A percentile compares a stretch with the other conserved stretches of the same genome.
Evolutionary conservation across 2,888 invertebrate species (phyloP).

Genomic region (Incurvaria masculella): DNA sequence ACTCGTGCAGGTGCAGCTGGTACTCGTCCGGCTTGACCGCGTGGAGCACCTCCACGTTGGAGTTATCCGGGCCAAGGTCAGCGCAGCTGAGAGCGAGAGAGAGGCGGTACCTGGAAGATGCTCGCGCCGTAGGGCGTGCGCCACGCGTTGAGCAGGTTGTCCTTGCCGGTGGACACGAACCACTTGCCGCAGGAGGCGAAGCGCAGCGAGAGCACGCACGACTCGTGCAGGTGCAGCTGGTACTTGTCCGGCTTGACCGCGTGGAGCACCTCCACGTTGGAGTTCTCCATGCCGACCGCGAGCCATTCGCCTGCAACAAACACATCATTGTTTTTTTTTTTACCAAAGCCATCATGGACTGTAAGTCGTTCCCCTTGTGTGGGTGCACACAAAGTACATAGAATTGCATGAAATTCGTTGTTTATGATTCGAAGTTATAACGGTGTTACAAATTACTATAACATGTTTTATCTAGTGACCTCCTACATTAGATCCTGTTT

Average conservation of each 20-base stretch:
- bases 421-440: too few relatives aligned
- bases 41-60: slow-evolving; percentile 92
- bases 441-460: too few relatives aligned
- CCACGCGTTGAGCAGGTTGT: slow-evolving; percentile 97
- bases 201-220: slow-evolving; percentile 92
- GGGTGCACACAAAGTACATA: too few relatives aligned
- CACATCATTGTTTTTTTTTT: too few relatives aligned
- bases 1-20: slow-evolving; percentile 93
- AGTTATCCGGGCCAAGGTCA: slow-evolving; percentile 94
- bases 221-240: slow-evolving; percentile 93
- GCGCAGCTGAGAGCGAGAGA: background rate
- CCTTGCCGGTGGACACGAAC: slow-evolving; percentile 99
- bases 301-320: slow-evolving; percentile 76
- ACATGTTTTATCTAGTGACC: too few relatives aligned
- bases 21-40: slow-evolving; percentile 92
- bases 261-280: slow-evolving; percentile 92
- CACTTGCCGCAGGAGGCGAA: slow-evolving; percentile 97
- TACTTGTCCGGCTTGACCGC: slow-evolving; percentile 92
- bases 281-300: slow-evolving; percentile 98
- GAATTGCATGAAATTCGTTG: too few relatives aligned
- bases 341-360: too few relatives aligned
- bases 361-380: too few relatives aligned
- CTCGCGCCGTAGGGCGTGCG: slow-evolving; percentile 97
- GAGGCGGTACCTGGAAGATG: slow-evolving; percentile 98
- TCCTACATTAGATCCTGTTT: too few relatives aligned